Evolutionary conservation across 2,888 invertebrate species (phyloP), one percentile per base, ranked within the genome.

Genomic region (Macrophya alboannulata): DNA sequence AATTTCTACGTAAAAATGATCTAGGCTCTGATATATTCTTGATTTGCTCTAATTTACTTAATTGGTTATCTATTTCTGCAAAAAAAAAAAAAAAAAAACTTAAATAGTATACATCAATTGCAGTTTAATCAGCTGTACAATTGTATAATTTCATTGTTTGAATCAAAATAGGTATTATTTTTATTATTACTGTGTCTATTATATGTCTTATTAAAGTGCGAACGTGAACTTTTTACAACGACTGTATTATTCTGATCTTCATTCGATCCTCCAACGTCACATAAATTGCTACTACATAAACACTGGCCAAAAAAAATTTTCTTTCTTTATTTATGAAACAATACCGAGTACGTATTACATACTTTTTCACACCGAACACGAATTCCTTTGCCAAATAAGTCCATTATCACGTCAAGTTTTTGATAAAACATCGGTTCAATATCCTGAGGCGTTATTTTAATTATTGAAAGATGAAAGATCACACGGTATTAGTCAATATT

Each of bases 111-210:
- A 77, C 51, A 77, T 77, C 77, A n/a, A 77, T 31, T 55, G 51
- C 77, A 55, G 55, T 77, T 81, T 15, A 62, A 59, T 59, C 81
- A 81, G 59, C 79, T 81, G 79, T 59, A 79, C 59, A 79, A 79
- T 59, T 79, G 40, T 43, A 59, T 21, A 62, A 40, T 81, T 40
- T 59, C n/a, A 21, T n/a, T 55, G 40, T 55, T 17, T 37, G 51
- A 3, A 4, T 71, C 37, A 40, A 31, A 31, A 9, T 48, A n/a
- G n/a, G n/a, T n/a, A 17, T 74, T 21, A 37, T 76, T 76, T 25
- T 76, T 25, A 37, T 21, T 21, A n/a, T 43, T 21, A 9, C n/a
- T 48, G 45, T 3, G 17, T 15, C 51, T 31, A 31, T 51, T 74
- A 74, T 76, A 72, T 15, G 48, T 48, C n/a, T 76, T 48, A 10